Conservation (phyloP, 2,113 vertebrate genomes). For the Aythya baeri region DNA sequence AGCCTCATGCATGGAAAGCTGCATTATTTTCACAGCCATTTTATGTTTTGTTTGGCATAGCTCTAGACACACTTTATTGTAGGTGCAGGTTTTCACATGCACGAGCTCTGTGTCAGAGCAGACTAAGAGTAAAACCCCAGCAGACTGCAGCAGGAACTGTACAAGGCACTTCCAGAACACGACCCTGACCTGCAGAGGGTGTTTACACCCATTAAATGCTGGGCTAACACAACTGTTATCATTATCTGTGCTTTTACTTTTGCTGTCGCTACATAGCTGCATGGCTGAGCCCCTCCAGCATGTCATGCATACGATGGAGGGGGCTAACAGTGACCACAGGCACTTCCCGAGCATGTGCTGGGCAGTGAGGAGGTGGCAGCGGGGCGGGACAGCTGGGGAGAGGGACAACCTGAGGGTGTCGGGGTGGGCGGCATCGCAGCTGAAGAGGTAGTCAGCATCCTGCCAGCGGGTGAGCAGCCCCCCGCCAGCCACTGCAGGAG, state of each 20-base stretch:
- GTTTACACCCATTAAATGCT: background rate
- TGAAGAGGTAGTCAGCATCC: slow-evolving; percentile 76
- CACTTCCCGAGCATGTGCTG: background rate
- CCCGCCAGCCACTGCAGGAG: slow-evolving; percentile 63
- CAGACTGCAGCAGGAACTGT: background rate
- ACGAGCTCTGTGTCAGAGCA: background rate
- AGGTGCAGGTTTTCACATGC: background rate
- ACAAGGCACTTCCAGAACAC: background rate
- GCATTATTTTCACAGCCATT: rapidly evolving
- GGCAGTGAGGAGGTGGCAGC: rapidly evolving
- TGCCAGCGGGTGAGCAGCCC: slow-evolving; percentile 29
- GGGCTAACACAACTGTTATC: background rate
- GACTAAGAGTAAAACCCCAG: rapidly evolving
- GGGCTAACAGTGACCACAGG: rapidly evolving
- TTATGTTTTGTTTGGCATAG: background rate
- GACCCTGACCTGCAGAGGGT: background rate
- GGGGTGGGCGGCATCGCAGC: slow-evolving; percentile 72
- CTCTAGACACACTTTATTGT: rapidly evolving
- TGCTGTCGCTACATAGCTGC: rapidly evolving
- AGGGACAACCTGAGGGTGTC: slow-evolving; percentile 77
- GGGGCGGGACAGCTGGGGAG: background rate
- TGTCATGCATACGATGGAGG: rapidly evolving
- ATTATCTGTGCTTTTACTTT: rapidly evolving
- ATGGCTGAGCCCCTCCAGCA: background rate
- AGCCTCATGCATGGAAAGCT: rapidly evolving